phyloP scores from a whole-genome alignment of 2,888 invertebrate genomes.

The Tetragnatha montana region DNA sequence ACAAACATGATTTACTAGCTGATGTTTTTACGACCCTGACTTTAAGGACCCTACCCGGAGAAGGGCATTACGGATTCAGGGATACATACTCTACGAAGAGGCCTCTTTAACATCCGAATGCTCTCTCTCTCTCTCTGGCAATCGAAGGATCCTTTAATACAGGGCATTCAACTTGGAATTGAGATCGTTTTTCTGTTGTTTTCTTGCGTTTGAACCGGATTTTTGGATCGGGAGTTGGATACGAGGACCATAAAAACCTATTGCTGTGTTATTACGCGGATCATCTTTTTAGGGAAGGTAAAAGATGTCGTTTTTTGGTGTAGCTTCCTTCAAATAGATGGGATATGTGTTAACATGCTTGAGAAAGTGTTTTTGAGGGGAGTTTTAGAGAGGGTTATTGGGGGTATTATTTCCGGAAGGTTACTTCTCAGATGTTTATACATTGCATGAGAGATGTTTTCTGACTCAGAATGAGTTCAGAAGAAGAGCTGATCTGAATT shows the following conservation, averaged over 20 bases:
- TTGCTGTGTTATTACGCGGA: background rate
- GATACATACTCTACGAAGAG: slow-evolving; percentile 13
- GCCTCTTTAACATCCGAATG: slow-evolving; percentile 23
- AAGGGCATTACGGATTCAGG: slow-evolving; percentile 32
- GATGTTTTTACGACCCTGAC: slow-evolving; percentile 50
- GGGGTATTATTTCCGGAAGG: no score
- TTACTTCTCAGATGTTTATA: no score
- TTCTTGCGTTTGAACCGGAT: background rate
- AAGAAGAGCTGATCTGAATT: no score
- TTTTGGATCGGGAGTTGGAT: background rate
- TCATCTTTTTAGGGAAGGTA: background rate
- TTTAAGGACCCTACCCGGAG: slow-evolving; percentile 25
- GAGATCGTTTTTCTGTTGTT: slow-evolving; percentile 15
- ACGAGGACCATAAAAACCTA: slow-evolving; percentile 21
- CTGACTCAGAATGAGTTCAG: no score
- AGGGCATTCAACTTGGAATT: slow-evolving; percentile 26
- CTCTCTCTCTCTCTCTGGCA: slow-evolving; percentile 40
- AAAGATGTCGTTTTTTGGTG: background rate
- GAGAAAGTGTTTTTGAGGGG: background rate
- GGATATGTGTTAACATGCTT: background rate
- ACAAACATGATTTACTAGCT: slow-evolving; percentile 53
- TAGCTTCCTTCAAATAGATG: background rate
- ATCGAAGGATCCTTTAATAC: slow-evolving; percentile 15
- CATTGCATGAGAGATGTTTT: no score
- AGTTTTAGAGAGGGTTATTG: no score